Percentiles rank a stretch among this genome's conserved stretches.
Evolutionary conservation across 2,888 invertebrate genomes (phyloP).

Genomic region (Eilema caniola): DNA sequence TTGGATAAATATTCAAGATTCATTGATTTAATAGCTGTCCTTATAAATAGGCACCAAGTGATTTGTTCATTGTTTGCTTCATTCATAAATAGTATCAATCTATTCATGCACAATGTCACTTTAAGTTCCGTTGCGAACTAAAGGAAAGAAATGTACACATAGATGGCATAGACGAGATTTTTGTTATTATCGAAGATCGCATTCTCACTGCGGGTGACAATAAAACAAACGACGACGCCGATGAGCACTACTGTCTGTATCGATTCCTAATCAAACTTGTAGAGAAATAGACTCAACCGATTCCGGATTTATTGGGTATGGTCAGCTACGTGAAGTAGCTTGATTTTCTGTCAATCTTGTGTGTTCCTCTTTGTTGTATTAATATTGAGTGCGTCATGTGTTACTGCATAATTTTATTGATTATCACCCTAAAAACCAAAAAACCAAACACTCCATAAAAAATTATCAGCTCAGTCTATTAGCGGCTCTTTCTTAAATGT

Average conservation of each 20-base stretch:
- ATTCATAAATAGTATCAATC: neutral
- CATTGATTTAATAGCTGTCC: neutral
- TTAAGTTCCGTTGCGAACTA: conserved; percentile 14
- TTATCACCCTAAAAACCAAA: neutral
- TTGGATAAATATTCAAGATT: too few relatives aligned
- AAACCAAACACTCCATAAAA: neutral
- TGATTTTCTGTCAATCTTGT: neutral
- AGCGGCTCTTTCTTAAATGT: too few relatives aligned
- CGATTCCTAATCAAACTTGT: conserved; percentile 52
- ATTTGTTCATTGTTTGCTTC: neutral
- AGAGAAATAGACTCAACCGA: conserved; percentile 28
- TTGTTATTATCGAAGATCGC: conserved; percentile 30
- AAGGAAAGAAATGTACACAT: conserved; percentile 20
- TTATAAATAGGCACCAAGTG: neutral
- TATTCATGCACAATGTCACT: conserved; percentile 8
- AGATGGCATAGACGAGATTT: conserved; percentile 16
- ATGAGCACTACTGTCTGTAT: conserved; percentile 40
- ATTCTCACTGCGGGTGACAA: conserved; percentile 46
- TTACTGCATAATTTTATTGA: neutral
- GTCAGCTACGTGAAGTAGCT: conserved; percentile 15
- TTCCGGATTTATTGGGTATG: conserved; percentile 31
- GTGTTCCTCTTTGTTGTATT: neutral
- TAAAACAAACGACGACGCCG: conserved; percentile 40
- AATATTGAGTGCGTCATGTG: neutral
- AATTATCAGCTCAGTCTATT: neutral